phyloP scores from a whole-genome alignment of 1,140 invertebrate genomes.

The Lasioglossum baleicum region DNA sequence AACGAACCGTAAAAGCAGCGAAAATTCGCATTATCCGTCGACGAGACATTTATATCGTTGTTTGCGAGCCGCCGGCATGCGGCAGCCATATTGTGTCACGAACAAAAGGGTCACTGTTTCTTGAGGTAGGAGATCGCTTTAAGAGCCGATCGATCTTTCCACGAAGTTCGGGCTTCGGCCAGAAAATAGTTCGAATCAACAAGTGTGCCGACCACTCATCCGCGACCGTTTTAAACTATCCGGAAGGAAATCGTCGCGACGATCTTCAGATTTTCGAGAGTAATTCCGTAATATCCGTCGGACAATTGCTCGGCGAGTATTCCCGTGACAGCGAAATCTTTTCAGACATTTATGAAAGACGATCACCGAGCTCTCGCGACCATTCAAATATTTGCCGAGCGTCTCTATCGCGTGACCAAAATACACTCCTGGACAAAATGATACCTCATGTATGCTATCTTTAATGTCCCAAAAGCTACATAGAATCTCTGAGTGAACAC shows the following conservation, averaged over 20 bases:
- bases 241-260: conserved; percentile 20
- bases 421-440: too few relatives aligned
- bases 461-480: too few relatives aligned
- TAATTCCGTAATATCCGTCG: neutral
- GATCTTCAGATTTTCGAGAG: conserved; percentile 22
- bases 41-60: conserved; percentile 14
- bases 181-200: conserved; percentile 46
- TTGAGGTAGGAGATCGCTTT: neutral
- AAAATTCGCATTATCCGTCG: conserved; percentile 37
- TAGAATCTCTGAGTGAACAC: too few relatives aligned
- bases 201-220: conserved; percentile 35
- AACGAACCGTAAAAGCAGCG: conserved; percentile 18
- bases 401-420: too few relatives aligned
- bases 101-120: conserved; percentile 1
- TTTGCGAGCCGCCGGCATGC: conserved; percentile 4
- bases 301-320: neutral
- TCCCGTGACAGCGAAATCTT: neutral
- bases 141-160: conserved; percentile 36
- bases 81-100: neutral
- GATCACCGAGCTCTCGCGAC: neutral
- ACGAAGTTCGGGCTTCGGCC: conserved; percentile 10
- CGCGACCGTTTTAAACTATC: conserved; percentile 10
- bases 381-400: too few relatives aligned
- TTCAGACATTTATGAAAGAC: neutral
- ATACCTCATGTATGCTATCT: too few relatives aligned